Percentiles rank a stretch among this genome's conserved stretches.
Conservation (phyloP, 2,113 vertebrate species). For the Corythoichthys intestinalis region DNA sequence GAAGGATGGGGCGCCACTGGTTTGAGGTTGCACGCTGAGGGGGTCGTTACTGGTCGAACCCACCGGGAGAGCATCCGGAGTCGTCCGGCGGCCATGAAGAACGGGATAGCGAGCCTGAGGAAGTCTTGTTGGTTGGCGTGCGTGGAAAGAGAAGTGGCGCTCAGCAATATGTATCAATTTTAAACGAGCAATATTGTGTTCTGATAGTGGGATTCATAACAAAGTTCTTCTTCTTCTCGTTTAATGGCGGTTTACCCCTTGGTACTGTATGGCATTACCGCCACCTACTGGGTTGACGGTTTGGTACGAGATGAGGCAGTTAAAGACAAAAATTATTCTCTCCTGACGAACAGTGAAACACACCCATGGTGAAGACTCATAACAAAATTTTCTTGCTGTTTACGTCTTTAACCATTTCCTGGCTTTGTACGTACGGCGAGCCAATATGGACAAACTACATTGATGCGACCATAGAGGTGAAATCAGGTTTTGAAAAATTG, state of each 20-base stretch:
- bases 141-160: not conserved
- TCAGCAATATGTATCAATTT: too few species aligned
- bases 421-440: not conserved
- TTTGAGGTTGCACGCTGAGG: not conserved
- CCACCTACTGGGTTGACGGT: too few species aligned
- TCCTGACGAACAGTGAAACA: too few species aligned
- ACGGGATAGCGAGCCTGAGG: not conserved
- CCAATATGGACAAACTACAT: not conserved
- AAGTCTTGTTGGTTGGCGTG: not conserved
- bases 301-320: too few species aligned
- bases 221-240: too few species aligned
- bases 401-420: not conserved
- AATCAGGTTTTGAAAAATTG: not conserved
- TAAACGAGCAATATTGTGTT: not conserved
- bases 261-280: too few species aligned
- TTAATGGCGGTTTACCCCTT: too few species aligned
- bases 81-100: conserved; percentile 14
- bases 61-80: conserved; percentile 30
- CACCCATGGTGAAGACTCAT: too few species aligned
- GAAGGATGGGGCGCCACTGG: not conserved
- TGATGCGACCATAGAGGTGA: not conserved
- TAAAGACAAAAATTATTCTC: too few species aligned
- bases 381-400: not conserved
- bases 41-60: not conserved
- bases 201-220: not conserved